These are phyloP conservation scores for Tiphia femorata DNA, from an alignment of 2,888 invertebrate genomes.

Conservation along the genomic window DNA sequence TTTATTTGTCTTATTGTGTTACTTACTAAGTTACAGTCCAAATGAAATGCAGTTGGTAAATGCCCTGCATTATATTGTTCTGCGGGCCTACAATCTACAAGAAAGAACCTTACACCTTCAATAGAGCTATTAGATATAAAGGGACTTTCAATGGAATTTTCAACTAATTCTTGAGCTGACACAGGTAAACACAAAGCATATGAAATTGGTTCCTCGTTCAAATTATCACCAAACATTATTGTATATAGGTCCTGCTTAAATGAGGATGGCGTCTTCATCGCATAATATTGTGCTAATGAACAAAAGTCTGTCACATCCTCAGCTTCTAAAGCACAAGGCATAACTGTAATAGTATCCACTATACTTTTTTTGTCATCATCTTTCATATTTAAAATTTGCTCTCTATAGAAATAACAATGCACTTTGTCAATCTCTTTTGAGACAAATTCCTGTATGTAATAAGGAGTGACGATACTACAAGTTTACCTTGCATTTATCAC, in stretches of 20 bases:
- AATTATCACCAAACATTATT: conserved; percentile 71
- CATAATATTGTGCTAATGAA: conserved; percentile 96
- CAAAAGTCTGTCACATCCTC: conserved; percentile 98
- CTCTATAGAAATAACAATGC: too few relatives aligned
- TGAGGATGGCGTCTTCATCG: conserved; percentile 91
- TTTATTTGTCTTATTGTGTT: too few relatives aligned
- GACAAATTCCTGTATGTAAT: background rate
- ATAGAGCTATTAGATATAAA: conserved; percentile 72
- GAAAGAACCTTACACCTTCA: conserved; percentile 84
- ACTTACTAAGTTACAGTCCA: conserved; percentile 90
- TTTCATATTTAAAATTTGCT: conserved; percentile 85
- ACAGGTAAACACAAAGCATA: conserved; percentile 96
- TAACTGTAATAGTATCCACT: conserved; percentile 77
- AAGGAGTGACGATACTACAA: conserved; percentile 1
- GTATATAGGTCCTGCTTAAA: conserved; percentile 84
- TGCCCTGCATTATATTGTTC: conserved; percentile 98
- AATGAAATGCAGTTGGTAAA: conserved; percentile 96
- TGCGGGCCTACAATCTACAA: conserved; percentile 94
- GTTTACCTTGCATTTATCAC: conserved; percentile 89
- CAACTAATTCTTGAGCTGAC: conserved; percentile 92
- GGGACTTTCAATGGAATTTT: conserved; percentile 78
- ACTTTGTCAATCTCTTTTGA: background rate
- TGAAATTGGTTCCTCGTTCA: conserved; percentile 76
- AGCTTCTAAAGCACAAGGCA: conserved; percentile 89
- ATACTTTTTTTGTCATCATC: conserved; percentile 79